Percentiles rank a stretch among this genome's conserved stretches.
phyloP scores from a whole-genome alignment of 2,797 vertebrate genomes.

The Girardinus metallicus region DNA sequence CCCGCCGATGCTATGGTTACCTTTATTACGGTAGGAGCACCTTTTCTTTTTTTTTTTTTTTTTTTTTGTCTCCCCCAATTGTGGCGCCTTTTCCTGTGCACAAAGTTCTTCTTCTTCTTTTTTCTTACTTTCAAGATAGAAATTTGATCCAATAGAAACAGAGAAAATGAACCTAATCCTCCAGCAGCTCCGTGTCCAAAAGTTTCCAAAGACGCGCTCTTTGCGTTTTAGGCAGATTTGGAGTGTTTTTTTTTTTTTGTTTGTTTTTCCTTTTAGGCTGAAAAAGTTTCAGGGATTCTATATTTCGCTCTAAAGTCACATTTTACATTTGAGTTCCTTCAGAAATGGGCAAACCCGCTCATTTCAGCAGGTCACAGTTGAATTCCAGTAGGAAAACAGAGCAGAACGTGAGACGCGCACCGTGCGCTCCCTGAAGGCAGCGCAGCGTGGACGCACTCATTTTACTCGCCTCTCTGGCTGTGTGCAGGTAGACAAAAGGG shows the following conservation, averaged over 20 bases:
- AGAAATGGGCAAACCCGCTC: neutral
- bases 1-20: conserved; percentile 88
- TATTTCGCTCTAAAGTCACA: neutral
- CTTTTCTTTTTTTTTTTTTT: conserved; percentile 19
- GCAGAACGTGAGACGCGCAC: conserved; percentile 49
- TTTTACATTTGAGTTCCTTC: neutral
- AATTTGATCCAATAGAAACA: neutral
- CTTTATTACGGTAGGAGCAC: conserved; percentile 85
- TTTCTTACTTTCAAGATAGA: neutral
- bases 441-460: conserved; percentile 58
- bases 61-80: too few species aligned
- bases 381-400: conserved; percentile 28
- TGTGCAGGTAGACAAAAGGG: conserved; percentile 58
- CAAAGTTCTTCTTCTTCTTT: neutral
- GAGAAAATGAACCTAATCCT: neutral
- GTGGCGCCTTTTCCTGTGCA: neutral
- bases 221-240: neutral
- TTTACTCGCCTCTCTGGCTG: conserved; percentile 26
- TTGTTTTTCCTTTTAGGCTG: too few species aligned
- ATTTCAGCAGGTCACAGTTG: neutral
- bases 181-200: neutral
- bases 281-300: neutral
- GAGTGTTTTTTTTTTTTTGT: conserved; percentile 35
- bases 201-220: neutral
- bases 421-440: conserved; percentile 55